Base-by-base conservation (phyloP, 2,797 vertebrate species). In the Sebastes minor region DNA sequence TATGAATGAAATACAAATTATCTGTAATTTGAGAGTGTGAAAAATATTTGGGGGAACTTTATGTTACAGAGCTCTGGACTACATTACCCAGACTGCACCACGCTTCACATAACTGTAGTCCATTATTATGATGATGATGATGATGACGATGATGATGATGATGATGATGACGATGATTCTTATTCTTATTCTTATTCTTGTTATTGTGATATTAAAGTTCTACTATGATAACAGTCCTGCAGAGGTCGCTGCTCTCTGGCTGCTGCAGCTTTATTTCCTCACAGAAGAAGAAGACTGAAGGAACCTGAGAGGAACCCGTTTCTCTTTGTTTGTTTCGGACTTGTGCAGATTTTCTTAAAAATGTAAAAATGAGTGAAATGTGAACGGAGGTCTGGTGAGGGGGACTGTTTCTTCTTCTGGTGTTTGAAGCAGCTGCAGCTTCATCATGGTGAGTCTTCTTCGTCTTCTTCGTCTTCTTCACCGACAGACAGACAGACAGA, bases 361-460 rank as follows among this genome's bases (percentile, higher is more conserved):
- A 71, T 59, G n/a, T 4, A 7, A 64, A 80, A 64, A 46, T 2
- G n/a, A 38, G n/a, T 4, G 62, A 66, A 14, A 68, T 6, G 25
- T 8, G 10, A 55, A 13, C 23, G 28, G 60, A 67, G n/a, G 8
- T 10, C 0, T 4, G 28, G 9, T 35, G 70, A 59, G 4, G 42
- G 56, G 23, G 42, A 53, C 35, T 0, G 35, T 4, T 32, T 59
- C 59, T 57, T 76, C 67, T 69, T 13, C 35, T 49, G 13, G 25
- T 4, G 11, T 20, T 5, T 32, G 52, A 22, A 25, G 4, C 25
- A 8, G 16, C 11, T 1, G 8, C 46, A 27, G 59, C 49, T 2
- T 25, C 78, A 23, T 61, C 59, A 90, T 90, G 86, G 89, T 90
- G 81, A 87, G 86, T 71, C 5, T 32, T 49, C 64, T 8, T 66